phyloP scores from a whole-genome alignment of 2,797 vertebrate species.

The Gephyroberyx darwinii region DNA sequence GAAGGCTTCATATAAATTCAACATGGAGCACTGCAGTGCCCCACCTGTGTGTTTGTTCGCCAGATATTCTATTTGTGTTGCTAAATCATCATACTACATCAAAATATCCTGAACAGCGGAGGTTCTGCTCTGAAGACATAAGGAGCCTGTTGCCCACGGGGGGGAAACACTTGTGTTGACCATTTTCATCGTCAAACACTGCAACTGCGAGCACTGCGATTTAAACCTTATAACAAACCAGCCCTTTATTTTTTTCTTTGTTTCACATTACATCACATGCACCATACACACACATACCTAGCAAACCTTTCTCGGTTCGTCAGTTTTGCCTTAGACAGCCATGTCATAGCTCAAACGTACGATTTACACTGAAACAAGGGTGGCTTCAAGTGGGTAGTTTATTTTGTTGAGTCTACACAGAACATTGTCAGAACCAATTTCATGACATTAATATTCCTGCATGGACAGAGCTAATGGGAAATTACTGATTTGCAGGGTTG shows the following conservation, averaged over 20 bases:
- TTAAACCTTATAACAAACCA: too few relatives aligned
- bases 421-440: constrained; percentile 33
- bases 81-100: background rate
- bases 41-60: background rate
- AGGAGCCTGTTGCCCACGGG: too few relatives aligned
- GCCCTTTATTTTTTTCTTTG: too few relatives aligned
- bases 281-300: background rate
- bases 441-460: constrained; percentile 16
- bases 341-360: background rate
- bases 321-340: background rate
- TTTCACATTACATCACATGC: too few relatives aligned
- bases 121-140: background rate
- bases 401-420: constrained; percentile 5
- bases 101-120: too few relatives aligned
- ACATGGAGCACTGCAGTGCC: background rate
- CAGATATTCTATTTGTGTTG: background rate
- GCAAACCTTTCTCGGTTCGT: background rate
- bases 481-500: constrained; percentile 47
- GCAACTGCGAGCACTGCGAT: too few relatives aligned
- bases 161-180: too few relatives aligned
- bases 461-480: constrained; percentile 31
- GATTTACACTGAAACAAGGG: constrained; percentile 3
- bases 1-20: too few relatives aligned
- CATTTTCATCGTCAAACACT: too few relatives aligned
- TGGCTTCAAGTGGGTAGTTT: constrained; percentile 5